A percentile compares a stretch with the other conserved stretches of the same genome.
Evolutionary conservation across 2,888 invertebrate species (phyloP).

Genomic region (Drosophila limbata): DNA sequence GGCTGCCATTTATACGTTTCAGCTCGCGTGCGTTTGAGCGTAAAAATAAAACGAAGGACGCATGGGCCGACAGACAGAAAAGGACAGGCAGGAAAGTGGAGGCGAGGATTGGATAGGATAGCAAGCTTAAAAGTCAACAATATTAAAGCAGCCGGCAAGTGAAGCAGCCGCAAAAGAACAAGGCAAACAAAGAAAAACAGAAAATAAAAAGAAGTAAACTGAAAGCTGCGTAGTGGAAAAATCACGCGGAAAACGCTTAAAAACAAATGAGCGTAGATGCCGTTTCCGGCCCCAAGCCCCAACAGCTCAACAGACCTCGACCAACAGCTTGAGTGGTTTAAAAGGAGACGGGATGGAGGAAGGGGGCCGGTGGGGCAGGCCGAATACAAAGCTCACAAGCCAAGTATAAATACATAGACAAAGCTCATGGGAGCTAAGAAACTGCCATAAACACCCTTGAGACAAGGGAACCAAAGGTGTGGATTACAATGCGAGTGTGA

Average conservation of each 20-base stretch:
- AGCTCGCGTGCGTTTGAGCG: slow-evolving; percentile 81
- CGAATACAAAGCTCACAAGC: slow-evolving; percentile 38
- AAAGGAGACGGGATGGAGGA: neutral
- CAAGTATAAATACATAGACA: slow-evolving; percentile 40
- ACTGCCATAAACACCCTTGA: slow-evolving; percentile 50
- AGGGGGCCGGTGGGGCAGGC: neutral
- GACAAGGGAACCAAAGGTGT: slow-evolving; percentile 68
- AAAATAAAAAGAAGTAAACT: slow-evolving; percentile 5
- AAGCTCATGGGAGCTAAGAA: slow-evolving; percentile 58
- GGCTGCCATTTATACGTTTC: slow-evolving; percentile 80
- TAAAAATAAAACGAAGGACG: slow-evolving; percentile 77
- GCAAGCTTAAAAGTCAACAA: slow-evolving; percentile 79
- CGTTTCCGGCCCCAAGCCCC: slow-evolving; percentile 22
- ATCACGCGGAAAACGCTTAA: slow-evolving; percentile 68
- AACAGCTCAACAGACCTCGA: slow-evolving; percentile 2
- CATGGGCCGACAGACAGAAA: slow-evolving; percentile 22
- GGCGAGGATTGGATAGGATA: slow-evolving; percentile 5
- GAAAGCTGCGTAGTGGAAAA: slow-evolving; percentile 50
- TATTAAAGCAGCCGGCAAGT: slow-evolving; percentile 63
- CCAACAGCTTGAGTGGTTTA: slow-evolving; percentile 11
- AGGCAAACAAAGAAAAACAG: slow-evolving; percentile 32
- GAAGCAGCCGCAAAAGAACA: slow-evolving; percentile 40
- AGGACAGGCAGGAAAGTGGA: slow-evolving; percentile 9
- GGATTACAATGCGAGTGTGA: slow-evolving; percentile 60
- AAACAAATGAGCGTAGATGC: slow-evolving; percentile 66